These are phyloP conservation scores for Limnephilus rhombicus DNA, from an alignment of 2,888 invertebrate species.

Conservation along the genomic window DNA sequence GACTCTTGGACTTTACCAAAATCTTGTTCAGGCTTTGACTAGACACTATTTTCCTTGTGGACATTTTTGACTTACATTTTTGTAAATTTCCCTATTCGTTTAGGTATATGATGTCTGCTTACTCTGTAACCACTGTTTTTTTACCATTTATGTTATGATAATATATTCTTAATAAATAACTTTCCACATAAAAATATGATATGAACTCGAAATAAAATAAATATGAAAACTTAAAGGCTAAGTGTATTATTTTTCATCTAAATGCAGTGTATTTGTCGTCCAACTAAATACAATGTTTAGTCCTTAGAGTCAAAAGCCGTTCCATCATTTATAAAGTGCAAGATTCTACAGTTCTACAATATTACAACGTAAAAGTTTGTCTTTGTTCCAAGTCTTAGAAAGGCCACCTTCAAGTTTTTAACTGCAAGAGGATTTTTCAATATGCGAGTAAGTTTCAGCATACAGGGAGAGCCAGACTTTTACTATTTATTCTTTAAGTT, in stretches of 20 bases:
- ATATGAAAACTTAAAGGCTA: no score
- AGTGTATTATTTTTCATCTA: not conserved
- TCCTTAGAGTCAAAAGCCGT: not conserved
- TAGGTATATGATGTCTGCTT: no score
- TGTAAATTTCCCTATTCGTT: no score
- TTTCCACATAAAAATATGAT: no score
- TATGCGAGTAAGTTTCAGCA: conserved; percentile 28
- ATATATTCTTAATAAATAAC: no score
- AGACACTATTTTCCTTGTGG: no score
- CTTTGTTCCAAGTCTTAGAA: conserved; percentile 22
- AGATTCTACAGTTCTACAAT: conserved; percentile 23
- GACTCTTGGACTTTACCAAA: no score
- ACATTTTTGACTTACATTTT: no score
- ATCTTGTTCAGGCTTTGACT: no score
- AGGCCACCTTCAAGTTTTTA: conserved; percentile 6
- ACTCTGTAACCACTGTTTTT: no score
- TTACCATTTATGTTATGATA: no score
- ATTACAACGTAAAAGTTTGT: conserved; percentile 13
- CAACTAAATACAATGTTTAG: not conserved
- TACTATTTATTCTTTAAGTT: not conserved
- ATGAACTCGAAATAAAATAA: no score
- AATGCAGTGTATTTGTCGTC: not conserved
- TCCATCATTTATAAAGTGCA: conserved; percentile 18
- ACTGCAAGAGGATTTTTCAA: conserved; percentile 17
- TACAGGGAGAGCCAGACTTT: not conserved